Conservation (phyloP, 1,140 invertebrate genomes). For the Xylocopa sonorina region DNA sequence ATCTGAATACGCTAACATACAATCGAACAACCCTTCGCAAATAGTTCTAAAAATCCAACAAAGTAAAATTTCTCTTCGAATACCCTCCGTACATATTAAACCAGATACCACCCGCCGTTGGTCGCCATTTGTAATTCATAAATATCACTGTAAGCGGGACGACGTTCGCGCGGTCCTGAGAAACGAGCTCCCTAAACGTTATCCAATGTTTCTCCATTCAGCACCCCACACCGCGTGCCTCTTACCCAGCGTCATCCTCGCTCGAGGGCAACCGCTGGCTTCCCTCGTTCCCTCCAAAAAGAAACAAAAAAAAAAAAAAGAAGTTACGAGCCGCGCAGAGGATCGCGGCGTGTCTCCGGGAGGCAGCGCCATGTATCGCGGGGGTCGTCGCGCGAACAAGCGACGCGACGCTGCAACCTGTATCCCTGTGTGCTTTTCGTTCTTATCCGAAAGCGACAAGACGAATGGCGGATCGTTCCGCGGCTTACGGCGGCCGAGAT, state of each 20-base stretch:
- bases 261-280: background rate
- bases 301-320: too few species aligned
- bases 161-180: conserved; percentile 49
- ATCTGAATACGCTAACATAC: too few species aligned
- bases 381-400: conserved; percentile 2
- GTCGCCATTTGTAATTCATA: conserved; percentile 20
- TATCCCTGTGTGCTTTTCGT: conserved; percentile 33
- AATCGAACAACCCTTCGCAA: too few species aligned
- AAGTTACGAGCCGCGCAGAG: conserved; percentile 53
- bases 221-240: background rate
- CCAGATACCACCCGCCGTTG: conserved; percentile 18
- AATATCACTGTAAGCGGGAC: background rate
- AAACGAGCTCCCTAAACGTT: conserved; percentile 62
- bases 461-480: conserved; percentile 53
- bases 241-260: background rate
- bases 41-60: too few species aligned
- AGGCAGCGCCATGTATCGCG: conserved; percentile 18
- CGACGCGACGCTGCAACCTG: background rate
- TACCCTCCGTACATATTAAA: conserved; percentile 2
- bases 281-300: background rate
- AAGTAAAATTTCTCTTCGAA: too few species aligned
- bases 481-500: conserved; percentile 36
- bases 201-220: conserved; percentile 24
- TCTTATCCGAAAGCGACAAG: conserved; percentile 53
- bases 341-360: conserved; percentile 48